Evolutionary conservation across 2,113 vertebrate genomes (phyloP).

Genomic region (Nipponia nippon): DNA sequence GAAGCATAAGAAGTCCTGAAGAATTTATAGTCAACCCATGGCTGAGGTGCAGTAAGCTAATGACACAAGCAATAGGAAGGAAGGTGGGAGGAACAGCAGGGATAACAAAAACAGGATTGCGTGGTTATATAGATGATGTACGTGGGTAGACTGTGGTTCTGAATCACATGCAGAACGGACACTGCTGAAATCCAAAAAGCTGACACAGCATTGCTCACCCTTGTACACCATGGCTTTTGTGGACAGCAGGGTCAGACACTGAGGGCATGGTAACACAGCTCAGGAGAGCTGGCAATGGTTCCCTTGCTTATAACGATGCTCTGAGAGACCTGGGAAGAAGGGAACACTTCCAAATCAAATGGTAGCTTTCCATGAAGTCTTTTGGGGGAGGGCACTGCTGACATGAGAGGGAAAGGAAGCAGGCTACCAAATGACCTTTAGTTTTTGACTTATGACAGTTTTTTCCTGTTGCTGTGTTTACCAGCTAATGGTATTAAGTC

Average conservation of each 20-base stretch:
- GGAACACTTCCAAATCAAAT: not conserved
- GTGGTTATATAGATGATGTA: not conserved
- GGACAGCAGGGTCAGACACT: not conserved
- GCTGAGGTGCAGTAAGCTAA: not conserved
- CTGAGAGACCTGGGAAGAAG: not conserved
- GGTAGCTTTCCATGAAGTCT: not conserved
- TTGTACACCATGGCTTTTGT: not conserved
- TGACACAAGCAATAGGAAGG: conserved; percentile 4
- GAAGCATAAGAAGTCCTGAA: not conserved
- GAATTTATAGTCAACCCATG: not conserved
- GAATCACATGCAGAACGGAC: conserved; percentile 15
- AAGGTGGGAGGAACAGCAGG: conserved; percentile 9
- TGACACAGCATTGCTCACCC: not conserved
- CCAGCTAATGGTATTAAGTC: not conserved
- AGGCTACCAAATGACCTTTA: not conserved
- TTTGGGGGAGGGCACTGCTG: not conserved
- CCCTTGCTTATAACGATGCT: not conserved
- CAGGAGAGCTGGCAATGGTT: not conserved
- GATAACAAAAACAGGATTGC: conserved; percentile 16
- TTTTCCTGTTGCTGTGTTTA: not conserved
- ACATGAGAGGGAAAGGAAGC: not conserved
- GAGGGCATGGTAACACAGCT: not conserved
- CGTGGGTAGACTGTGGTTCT: conserved; percentile 23
- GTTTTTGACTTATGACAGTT: not conserved
- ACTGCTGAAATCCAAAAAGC: conserved; percentile 1